Evolutionary conservation across 2,797 vertebrate genomes (phyloP), one percentile per base, ranked within the genome.

Genomic region (Monodelphis domestica): DNA sequence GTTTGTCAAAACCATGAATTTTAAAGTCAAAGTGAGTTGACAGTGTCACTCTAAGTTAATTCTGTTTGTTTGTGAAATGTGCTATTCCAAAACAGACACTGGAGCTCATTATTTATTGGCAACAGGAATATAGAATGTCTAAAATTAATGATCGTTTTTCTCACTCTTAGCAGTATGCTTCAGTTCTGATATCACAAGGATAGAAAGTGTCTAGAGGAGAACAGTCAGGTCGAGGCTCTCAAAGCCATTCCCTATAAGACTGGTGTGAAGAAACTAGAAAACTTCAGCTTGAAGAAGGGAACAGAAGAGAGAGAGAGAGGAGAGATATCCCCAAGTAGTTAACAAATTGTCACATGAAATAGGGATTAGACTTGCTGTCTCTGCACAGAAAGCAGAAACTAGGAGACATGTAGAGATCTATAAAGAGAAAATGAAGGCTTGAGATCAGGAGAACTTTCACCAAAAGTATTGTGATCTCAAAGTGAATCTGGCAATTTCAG

Each of bases 1-100:
- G 45, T 92, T 93, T 56, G 2, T 84, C 87, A 89, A 92, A n/a
- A 91, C 29, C 92, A 28, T 90, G 70, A 55, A 57, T 94, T 53
- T 87, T 91, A 54, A 55, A 91, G 30, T 88, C 54, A 88, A 94
- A 95, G 17, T 59, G 92, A 92, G 45, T 57, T 93, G 30, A 90
- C 78, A 50, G 26, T 91, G 63, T 92, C 91, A 30, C 12, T 90
- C 94, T 89, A 87, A 28, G 52, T 78, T 55, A 88, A 57, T 78
- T 12, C 87, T 89, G 9, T 50, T 91, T 92, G 38, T 63, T 91
- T 92, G 38, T 63, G 2, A 56, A 88, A 92, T 90, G 12, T 52
- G 0, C 4, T 94, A 21, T 94, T 96, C 92, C 4, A 55, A 59
- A 93, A 92, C 87, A 96, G 91, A 95, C 90, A 55, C n/a, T 29